Conservation (phyloP, 35 echinoderm and acorn worm species). For the Diadema setosum region DNA sequence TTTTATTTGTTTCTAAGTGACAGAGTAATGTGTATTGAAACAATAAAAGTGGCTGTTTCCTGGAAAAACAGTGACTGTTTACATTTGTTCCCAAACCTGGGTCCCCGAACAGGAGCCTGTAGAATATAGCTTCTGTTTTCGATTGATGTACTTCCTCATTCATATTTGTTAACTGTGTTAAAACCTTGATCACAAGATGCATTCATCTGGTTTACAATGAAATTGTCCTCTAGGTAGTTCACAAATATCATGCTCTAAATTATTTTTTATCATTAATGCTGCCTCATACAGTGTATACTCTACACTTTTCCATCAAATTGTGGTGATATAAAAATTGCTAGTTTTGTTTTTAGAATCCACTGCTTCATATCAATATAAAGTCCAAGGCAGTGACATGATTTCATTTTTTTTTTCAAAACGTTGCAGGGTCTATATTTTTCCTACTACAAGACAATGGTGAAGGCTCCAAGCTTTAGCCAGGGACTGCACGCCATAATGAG, state of each 20-base stretch:
- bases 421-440: conserved; percentile 89
- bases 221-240: not conserved
- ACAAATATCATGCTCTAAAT: not conserved
- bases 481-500: conserved; percentile 61
- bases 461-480: conserved; percentile 31
- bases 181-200: no score
- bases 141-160: no score
- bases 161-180: no score
- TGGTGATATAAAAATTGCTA: no score
- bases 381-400: not conserved
- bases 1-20: no score
- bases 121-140: no score
- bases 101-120: no score
- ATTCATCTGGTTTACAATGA: not conserved
- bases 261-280: not conserved
- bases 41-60: no score
- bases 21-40: no score
- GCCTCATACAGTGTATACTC: not conserved
- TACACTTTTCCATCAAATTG: no score
- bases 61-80: no score
- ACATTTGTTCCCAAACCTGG: no score
- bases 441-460: conserved; percentile 91
- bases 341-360: not conserved
- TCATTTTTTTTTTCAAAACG: not conserved
- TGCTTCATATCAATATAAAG: not conserved